A percentile compares a stretch with the other conserved stretches of the same genome.
Evolutionary conservation across 2,888 invertebrate genomes (phyloP).

Genomic region (Drosophila mettleri): DNA sequence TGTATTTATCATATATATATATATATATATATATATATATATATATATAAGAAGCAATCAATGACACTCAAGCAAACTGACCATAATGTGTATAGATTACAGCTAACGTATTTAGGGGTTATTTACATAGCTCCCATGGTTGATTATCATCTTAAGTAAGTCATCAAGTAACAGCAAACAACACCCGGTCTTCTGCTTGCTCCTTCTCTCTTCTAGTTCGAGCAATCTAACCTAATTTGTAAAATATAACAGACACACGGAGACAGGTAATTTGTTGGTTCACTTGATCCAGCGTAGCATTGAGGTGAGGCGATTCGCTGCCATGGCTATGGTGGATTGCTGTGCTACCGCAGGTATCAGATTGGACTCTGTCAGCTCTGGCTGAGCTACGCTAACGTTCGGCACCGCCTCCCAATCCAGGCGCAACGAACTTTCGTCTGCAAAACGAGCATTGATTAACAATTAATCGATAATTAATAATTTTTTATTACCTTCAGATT

Average conservation of each 20-base stretch:
- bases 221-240: conserved; percentile 62
- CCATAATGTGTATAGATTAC: background rate
- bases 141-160: background rate
- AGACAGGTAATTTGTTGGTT: conserved; percentile 26
- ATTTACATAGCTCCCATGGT: conserved; percentile 3
- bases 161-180: conserved; percentile 14
- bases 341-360: conserved; percentile 76
- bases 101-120: background rate
- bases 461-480: too few species aligned
- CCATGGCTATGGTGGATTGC: conserved; percentile 88
- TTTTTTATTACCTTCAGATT: conserved; percentile 90
- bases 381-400: conserved; percentile 68
- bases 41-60: conserved; percentile 2
- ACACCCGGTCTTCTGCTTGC: background rate
- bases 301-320: conserved; percentile 92
- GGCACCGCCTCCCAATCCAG: conserved; percentile 93
- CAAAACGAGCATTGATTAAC: conserved; percentile 1
- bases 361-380: conserved; percentile 74
- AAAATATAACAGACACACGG: conserved; percentile 51
- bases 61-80: conserved; percentile 8
- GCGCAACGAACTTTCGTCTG: conserved; percentile 88
- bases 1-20: too few species aligned
- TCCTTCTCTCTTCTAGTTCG: background rate
- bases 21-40: background rate
- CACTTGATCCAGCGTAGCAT: conserved; percentile 88